phyloP scores from a whole-genome alignment of 2,797 vertebrate genomes.

The Glossophaga mutica region DNA sequence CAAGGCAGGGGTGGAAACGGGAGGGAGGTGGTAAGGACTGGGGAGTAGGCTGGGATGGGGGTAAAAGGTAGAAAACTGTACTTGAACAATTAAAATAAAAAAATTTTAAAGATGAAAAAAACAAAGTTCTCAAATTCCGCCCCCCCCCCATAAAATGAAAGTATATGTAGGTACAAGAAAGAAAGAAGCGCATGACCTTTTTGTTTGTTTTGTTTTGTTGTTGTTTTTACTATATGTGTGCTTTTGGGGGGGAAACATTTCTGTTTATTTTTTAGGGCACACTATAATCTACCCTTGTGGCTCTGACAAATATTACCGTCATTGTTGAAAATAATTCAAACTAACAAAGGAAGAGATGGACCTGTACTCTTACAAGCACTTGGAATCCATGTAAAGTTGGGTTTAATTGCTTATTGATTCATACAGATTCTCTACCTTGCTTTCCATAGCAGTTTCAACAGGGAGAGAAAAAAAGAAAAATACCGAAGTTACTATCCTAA shows the following conservation, averaged over 20 bases:
- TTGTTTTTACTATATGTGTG: neutral
- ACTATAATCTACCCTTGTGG: slow-evolving; percentile 47
- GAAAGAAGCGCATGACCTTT: neutral
- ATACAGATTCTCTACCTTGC: slow-evolving; percentile 43
- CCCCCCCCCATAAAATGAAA: neutral
- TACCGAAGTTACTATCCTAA: slow-evolving; percentile 69
- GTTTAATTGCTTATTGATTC: slow-evolving; percentile 78
- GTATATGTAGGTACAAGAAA: neutral
- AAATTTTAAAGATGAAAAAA: too few species aligned
- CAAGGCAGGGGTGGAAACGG: too few species aligned
- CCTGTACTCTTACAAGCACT: slow-evolving; percentile 56
- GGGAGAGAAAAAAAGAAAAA: slow-evolving; percentile 68
- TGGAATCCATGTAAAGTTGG: slow-evolving; percentile 68
- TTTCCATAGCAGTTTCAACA: slow-evolving; percentile 68
- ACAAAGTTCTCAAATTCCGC: slow-evolving; percentile 12
- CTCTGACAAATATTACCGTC: slow-evolving; percentile 68
- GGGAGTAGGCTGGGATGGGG: too few species aligned
- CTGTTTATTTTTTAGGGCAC: neutral
- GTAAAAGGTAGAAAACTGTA: too few species aligned
- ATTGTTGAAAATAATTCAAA: slow-evolving; percentile 73
- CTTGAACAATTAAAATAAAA: too few species aligned
- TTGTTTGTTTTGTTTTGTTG: neutral
- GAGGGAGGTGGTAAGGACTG: too few species aligned
- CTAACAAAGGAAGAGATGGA: slow-evolving; percentile 64
- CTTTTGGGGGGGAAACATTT: neutral